Evolutionary conservation across 2,888 invertebrate genomes (phyloP).

Genomic region (Tipula vernalis): DNA sequence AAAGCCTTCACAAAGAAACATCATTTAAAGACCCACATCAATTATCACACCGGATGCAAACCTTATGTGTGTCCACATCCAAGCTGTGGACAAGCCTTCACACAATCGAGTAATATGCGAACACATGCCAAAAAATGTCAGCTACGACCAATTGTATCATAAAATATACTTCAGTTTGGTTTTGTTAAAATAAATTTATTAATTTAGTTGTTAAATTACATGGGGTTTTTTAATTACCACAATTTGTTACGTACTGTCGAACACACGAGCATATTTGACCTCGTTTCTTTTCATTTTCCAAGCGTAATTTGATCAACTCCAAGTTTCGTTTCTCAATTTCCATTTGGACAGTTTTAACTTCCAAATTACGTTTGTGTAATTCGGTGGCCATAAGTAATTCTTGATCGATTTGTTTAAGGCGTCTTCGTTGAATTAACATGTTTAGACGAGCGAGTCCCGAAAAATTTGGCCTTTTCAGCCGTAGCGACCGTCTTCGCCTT

Average conservation of each 20-base stretch:
- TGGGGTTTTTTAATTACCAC: neutral
- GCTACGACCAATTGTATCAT: conserved; percentile 22
- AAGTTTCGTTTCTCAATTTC: neutral
- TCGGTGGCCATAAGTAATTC: neutral
- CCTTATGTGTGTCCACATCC: conserved; percentile 58
- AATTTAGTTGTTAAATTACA: neutral
- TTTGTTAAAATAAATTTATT: neutral
- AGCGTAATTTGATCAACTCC: neutral
- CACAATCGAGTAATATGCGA: conserved; percentile 77
- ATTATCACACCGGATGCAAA: conserved; percentile 72
- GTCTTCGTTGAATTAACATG: neutral
- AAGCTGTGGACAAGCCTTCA: conserved; percentile 62
- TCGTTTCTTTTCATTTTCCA: neutral
- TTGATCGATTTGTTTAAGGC: neutral
- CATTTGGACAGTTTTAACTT: neutral
- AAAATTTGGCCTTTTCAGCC: neutral
- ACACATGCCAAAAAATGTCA: conserved; percentile 71
- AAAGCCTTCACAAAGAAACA: conserved; percentile 80
- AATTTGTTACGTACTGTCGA: neutral
- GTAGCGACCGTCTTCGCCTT: neutral
- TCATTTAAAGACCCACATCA: conserved; percentile 71
- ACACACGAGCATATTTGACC: neutral
- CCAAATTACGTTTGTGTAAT: neutral
- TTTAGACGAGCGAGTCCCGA: neutral
- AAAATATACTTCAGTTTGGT: neutral